phyloP scores from a whole-genome alignment of 2,888 invertebrate genomes.

The Idaea aversata region DNA sequence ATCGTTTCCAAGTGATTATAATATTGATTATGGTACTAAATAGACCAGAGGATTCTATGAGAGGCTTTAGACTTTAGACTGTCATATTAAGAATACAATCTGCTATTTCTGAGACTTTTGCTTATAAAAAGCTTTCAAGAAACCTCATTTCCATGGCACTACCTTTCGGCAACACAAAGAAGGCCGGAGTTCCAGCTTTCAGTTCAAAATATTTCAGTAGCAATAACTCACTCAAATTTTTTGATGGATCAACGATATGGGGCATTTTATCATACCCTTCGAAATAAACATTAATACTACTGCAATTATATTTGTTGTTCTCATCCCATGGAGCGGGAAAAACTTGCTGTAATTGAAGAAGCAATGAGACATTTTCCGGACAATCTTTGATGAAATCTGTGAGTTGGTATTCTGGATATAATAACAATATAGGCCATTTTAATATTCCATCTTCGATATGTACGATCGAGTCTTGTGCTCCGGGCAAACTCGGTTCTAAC shows the following conservation, averaged over 20 bases:
- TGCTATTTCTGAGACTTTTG: constrained; percentile 5
- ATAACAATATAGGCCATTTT: constrained; percentile 92
- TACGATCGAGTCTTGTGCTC: constrained; percentile 83
- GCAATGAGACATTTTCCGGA: constrained; percentile 84
- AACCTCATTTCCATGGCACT: constrained; percentile 80
- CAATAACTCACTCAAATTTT: constrained; percentile 82
- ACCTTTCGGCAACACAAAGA: constrained; percentile 80
- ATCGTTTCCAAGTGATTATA: too few relatives aligned
- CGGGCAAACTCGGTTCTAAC: constrained; percentile 83
- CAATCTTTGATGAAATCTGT: constrained; percentile 93
- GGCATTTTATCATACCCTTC: constrained; percentile 84
- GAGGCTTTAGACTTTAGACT: constrained; percentile 2
- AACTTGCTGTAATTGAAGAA: constrained; percentile 72
- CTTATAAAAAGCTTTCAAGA: constrained; percentile 71
- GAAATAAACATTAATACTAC: constrained; percentile 85
- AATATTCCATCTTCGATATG: constrained; percentile 82
- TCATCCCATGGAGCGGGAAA: constrained; percentile 88
- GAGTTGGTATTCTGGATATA: constrained; percentile 93
- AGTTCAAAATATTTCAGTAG: constrained; percentile 81
- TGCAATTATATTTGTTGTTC: constrained; percentile 81
- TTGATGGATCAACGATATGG: constrained; percentile 77
- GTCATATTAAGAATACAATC: constrained; percentile 6
- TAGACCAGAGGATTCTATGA: too few relatives aligned
- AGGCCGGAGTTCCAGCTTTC: constrained; percentile 83
- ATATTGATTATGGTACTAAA: too few relatives aligned